phyloP scores from a whole-genome alignment of 2,888 invertebrate genomes.

The Tryphoninae sp. region DNA sequence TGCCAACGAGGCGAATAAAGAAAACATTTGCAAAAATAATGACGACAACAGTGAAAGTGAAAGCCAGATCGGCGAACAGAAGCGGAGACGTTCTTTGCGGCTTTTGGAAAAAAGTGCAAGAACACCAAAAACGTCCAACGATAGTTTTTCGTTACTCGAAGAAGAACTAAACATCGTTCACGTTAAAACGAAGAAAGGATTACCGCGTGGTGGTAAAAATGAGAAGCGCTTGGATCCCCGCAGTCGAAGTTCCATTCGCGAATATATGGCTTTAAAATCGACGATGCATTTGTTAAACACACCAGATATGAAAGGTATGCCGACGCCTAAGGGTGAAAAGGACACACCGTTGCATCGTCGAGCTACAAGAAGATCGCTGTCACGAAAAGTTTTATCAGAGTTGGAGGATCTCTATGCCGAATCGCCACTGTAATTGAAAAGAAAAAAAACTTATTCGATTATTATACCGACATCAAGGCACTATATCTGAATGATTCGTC shows the following conservation, averaged over 20 bases:
- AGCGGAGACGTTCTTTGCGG: conserved; percentile 32
- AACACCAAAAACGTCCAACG: conserved; percentile 20
- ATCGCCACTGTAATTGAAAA: conserved; percentile 27
- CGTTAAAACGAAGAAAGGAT: background rate
- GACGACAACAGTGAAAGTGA: conserved; percentile 7
- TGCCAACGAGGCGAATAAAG: conserved; percentile 33
- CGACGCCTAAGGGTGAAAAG: conserved; percentile 40
- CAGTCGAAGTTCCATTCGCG: conserved; percentile 54
- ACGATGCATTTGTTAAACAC: conserved; percentile 39
- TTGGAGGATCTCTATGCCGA: conserved; percentile 54
- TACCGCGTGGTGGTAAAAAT: background rate
- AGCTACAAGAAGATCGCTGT: conserved; percentile 29
- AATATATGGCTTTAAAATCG: conserved; percentile 56
- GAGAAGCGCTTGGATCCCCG: conserved; percentile 27
- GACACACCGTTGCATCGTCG: conserved; percentile 38
- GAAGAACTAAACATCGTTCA: conserved; percentile 44
- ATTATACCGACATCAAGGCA: too few species aligned
- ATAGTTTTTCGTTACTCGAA: conserved; percentile 51
- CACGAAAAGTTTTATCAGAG: conserved; percentile 45
- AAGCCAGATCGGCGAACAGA: background rate
- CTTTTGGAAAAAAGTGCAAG: background rate
- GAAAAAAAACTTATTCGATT: background rate
- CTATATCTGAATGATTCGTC: too few species aligned
- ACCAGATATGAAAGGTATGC: conserved; percentile 45
- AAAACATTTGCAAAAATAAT: conserved; percentile 7